A percentile compares a stretch with the other conserved stretches of the same genome.
These are phyloP conservation scores for Corbicula japonica DNA, from an alignment of 2,888 invertebrate genomes.

Conservation along the genomic window DNA sequence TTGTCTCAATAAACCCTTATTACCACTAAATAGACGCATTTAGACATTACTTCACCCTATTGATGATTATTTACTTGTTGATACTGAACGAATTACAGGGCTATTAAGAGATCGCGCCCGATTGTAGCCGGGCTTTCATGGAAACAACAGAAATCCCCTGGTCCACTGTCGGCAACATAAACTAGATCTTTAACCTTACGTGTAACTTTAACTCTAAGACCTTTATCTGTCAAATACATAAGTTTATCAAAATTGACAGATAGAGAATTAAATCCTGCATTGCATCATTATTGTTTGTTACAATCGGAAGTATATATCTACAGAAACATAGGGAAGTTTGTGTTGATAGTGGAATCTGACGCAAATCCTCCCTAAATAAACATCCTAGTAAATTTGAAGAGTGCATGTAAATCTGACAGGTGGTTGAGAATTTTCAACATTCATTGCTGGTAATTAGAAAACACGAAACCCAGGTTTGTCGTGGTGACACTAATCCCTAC, in stretches of 20 bases:
- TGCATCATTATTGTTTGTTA: no score
- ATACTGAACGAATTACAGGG: constrained; percentile 22
- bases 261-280: no score
- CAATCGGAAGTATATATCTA: no score
- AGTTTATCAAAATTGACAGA: no score
- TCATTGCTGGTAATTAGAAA: no score
- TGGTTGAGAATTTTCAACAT: constrained; percentile 18
- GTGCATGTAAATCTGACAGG: constrained; percentile 13
- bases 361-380: constrained; percentile 17
- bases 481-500: constrained; percentile 38
- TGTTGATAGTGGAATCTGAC: constrained; percentile 10
- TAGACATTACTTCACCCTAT: neutral
- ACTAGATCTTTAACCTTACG: no score
- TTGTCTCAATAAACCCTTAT: neutral
- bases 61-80: constrained; percentile 5
- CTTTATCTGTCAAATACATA: no score
- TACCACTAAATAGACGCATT: neutral
- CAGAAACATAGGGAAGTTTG: no score
- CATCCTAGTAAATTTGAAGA: constrained; percentile 6
- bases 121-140: constrained; percentile 27
- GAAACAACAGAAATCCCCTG: no score
- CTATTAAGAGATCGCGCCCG: constrained; percentile 35
- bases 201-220: no score
- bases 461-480: no score
- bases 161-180: no score